These are phyloP conservation scores for Spermophilus dauricus DNA, from an alignment of 2,113 vertebrate species.

Conservation along the genomic window DNA sequence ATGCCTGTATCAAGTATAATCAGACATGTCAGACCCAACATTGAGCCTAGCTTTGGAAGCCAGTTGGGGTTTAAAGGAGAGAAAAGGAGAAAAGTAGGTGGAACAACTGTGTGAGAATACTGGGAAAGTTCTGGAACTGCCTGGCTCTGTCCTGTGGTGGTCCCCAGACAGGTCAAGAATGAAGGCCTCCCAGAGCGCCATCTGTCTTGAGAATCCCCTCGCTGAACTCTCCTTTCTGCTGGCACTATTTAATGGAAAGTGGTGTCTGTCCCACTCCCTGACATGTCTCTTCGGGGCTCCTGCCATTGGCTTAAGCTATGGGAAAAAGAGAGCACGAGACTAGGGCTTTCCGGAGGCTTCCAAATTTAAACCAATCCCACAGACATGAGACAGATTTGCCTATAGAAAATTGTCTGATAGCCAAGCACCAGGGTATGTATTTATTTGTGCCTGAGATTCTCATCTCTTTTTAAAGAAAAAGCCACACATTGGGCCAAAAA, in stretches of 20 bases:
- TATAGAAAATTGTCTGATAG: neutral
- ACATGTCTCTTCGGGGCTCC: neutral
- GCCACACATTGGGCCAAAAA: constrained; percentile 43
- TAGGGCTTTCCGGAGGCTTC: constrained; percentile 28
- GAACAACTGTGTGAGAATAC: accelerated
- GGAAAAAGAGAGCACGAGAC: neutral
- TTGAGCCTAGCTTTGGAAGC: neutral
- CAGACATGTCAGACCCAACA: neutral
- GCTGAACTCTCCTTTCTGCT: neutral
- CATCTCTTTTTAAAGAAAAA: constrained; percentile 70
- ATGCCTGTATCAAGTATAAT: no score
- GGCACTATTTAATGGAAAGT: neutral
- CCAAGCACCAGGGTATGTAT: constrained; percentile 31
- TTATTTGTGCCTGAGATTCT: constrained; percentile 65
- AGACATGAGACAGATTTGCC: neutral
- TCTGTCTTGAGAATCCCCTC: neutral
- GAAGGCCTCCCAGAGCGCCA: neutral
- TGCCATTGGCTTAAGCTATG: neutral
- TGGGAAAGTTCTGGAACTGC: neutral
- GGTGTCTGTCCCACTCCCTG: neutral
- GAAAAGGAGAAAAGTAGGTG: neutral
- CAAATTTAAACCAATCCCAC: constrained; percentile 50
- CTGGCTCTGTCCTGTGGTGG: neutral
- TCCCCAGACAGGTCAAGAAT: neutral
- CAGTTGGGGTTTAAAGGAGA: neutral